phyloP scores from a whole-genome alignment of 1,140 invertebrate genomes.

The Schlechtendalia chinensis region DNA sequence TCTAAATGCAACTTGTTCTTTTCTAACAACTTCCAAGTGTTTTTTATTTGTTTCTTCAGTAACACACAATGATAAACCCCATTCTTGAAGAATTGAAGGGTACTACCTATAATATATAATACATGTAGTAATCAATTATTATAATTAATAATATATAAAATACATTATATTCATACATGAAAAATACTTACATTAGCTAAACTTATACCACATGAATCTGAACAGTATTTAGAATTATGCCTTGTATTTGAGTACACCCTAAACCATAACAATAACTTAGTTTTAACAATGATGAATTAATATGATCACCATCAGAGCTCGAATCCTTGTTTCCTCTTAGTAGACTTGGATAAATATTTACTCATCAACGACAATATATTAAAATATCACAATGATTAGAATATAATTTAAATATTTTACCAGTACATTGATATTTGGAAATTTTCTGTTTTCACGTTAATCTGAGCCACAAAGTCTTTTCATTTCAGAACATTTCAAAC shows the following conservation, averaged over 20 bases:
- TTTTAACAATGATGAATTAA: conserved; percentile 54
- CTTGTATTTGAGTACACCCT: conserved; percentile 76
- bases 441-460: conserved; percentile 64
- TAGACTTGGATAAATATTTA: conserved; percentile 36
- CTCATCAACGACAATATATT: not conserved
- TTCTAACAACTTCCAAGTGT: conserved; percentile 76
- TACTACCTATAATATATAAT: conserved; percentile 63
- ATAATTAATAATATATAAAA: not conserved
- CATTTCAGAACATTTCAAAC: conserved; percentile 69
- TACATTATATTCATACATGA: conserved; percentile 60
- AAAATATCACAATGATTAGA: not conserved
- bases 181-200: conserved; percentile 84
- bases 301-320: conserved; percentile 59
- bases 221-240: conserved; percentile 89
- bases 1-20: conserved; percentile 73
- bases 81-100: conserved; percentile 88
- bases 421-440: conserved; percentile 56
- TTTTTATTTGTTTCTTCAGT: conserved; percentile 85
- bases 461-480: conserved; percentile 73
- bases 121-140: conserved; percentile 29
- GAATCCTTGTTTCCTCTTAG: conserved; percentile 56
- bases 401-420: conserved; percentile 3
- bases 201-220: conserved; percentile 88
- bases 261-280: conserved; percentile 87
- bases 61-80: conserved; percentile 80